Base-by-base conservation (phyloP, 2,113 vertebrate genomes). In the Chrysemys picta region DNA sequence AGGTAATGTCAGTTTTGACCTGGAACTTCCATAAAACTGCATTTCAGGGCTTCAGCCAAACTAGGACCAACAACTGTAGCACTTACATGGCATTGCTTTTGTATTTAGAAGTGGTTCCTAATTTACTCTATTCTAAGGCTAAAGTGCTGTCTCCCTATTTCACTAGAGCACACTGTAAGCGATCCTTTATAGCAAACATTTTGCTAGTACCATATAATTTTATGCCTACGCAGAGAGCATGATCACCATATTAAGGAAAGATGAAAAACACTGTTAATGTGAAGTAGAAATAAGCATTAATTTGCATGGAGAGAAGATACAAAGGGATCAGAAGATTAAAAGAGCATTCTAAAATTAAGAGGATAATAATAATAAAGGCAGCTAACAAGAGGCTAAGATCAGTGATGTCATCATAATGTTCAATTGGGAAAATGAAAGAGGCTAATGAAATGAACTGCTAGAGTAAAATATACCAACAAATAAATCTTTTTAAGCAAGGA, bases 261-360 rank as follows among this genome's bases (percentile, higher is more conserved):
- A 89, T 90, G 83, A 93, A 96, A 50, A 81, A 93, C 17, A 96
- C 78, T 88, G 62, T 87, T 94, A 94, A 80, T 85, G 57, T 65
- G n/a, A 65, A 82, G 69, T 80, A 94, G 91, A 93, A 94, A 79
- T 50, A 93, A 88, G 78, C 85, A 87, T 17, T n/a, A 47, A 54
- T 29, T 93, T 93, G 62, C 50, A 90, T 50, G 13, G 25, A 45
- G 45, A 14, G 49, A 57, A 96, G 94, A 95, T 82, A 84, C 54
- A 85, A 85, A 91, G 11, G 76, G 25, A 27, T 86, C 80, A 88
- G 84, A 90, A 91, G 72, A 72, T 89, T 88, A 89, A 80, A 53
- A 93, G 81, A 89, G 75, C 53, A 93, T 83, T 83, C 82, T 91
- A 90, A 95, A 94, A 87, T 82, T 31, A 54, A 76, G 35, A 96